A percentile compares a stretch with the other conserved stretches of the same genome.
These are phyloP conservation scores for Gisinianus flammeolus DNA, from an alignment of 2,888 invertebrate genomes.

Conservation along the genomic window DNA sequence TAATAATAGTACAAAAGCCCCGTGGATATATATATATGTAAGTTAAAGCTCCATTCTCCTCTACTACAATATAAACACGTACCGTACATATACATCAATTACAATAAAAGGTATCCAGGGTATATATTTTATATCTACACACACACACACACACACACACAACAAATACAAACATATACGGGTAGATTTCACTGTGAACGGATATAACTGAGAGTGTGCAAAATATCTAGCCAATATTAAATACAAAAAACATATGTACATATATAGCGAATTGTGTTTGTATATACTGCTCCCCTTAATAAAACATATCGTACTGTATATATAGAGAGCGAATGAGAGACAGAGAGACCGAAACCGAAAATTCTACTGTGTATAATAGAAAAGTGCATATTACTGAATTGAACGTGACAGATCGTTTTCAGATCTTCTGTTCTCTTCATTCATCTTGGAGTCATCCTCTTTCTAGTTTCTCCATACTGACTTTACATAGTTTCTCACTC, in stretches of 20 bases:
- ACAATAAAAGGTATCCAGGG: no score
- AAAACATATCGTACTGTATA: neutral
- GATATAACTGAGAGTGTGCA: neutral
- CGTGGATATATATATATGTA: no score
- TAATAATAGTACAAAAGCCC: no score
- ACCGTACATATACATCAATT: no score
- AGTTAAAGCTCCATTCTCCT: no score
- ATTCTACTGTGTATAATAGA: neutral
- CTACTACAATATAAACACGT: no score
- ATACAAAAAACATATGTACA: neutral
- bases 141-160: no score
- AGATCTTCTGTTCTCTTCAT: neutral
- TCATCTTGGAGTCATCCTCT: neutral
- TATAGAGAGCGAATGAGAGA: neutral
- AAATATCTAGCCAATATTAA: neutral
- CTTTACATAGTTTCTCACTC: neutral
- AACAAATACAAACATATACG: neutral
- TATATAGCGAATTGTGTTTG: neutral
- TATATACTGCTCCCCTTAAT: neutral
- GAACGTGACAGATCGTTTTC: neutral
- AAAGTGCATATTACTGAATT: neutral
- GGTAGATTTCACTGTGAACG: neutral
- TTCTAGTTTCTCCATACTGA: neutral
- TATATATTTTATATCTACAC: no score
- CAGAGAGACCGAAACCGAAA: neutral